phyloP scores from a whole-genome alignment of 2,888 invertebrate species.

The Lochmaea capreae region DNA sequence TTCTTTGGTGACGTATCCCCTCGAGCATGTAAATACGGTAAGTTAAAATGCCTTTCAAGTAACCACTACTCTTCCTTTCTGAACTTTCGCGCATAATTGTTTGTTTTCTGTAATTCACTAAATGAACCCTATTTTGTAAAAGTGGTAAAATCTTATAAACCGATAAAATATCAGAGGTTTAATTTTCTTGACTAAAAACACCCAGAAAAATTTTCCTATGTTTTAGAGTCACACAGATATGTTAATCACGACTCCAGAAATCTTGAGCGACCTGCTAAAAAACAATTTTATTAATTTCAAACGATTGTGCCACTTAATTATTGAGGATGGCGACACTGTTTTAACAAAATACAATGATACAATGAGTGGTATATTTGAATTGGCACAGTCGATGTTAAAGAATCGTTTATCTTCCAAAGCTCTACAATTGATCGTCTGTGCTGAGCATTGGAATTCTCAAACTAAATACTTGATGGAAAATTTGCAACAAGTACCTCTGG shows the following conservation, averaged over 20 bases:
- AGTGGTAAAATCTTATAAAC: neutral
- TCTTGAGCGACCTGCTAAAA: slow-evolving; percentile 67
- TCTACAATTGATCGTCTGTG: slow-evolving; percentile 72
- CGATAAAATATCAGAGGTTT: neutral
- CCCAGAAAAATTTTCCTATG: neutral
- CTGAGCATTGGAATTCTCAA: slow-evolving; percentile 74
- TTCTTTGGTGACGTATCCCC: slow-evolving; percentile 66
- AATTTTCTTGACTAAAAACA: neutral
- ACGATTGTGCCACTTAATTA: slow-evolving; percentile 73
- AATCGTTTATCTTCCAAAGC: slow-evolving; percentile 64
- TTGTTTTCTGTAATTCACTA: no score
- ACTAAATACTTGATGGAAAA: slow-evolving; percentile 70
- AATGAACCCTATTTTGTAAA: no score
- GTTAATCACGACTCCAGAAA: slow-evolving; percentile 76
- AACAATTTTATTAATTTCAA: slow-evolving; percentile 70
- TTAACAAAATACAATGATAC: slow-evolving; percentile 68
- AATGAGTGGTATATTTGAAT: slow-evolving; percentile 64
- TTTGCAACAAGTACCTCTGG: slow-evolving; percentile 69
- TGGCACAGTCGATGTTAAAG: slow-evolving; percentile 66
- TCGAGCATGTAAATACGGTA: slow-evolving; percentile 55
- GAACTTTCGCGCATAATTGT: no score
- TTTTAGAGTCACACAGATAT: slow-evolving; percentile 70
- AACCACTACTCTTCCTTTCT: no score
- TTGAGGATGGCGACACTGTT: slow-evolving; percentile 79
- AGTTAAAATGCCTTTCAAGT: slow-evolving; percentile 31